These are phyloP conservation scores for Hermodice carunculata DNA, from an alignment of 2,888 invertebrate genomes.

Conservation along the genomic window DNA sequence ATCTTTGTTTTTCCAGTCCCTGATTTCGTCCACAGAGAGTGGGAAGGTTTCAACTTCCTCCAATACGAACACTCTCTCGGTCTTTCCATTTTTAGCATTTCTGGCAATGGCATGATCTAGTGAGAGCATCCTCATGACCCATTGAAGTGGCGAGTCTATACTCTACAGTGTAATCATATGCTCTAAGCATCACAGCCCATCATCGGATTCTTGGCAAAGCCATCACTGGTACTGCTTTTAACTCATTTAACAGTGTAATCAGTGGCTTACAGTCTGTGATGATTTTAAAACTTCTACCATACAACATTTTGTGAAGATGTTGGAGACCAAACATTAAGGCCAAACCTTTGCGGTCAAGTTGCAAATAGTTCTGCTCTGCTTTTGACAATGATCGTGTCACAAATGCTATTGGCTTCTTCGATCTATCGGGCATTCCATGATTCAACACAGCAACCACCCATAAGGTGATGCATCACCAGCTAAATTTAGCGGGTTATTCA, in stretches of 20 bases:
- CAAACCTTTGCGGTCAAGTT: slow-evolving; percentile 9
- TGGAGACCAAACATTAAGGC: slow-evolving; percentile 6
- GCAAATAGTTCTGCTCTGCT: slow-evolving; percentile 16
- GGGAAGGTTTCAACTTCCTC: neutral
- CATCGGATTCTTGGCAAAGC: neutral
- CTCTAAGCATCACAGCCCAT: neutral
- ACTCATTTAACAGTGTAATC: neutral
- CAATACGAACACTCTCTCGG: neutral
- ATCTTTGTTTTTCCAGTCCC: neutral
- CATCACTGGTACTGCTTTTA: slow-evolving; percentile 3
- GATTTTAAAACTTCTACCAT: slow-evolving; percentile 9
- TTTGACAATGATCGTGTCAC: neutral
- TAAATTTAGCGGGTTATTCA: neutral
- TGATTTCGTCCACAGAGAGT: neutral
- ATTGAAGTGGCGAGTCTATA: too few relatives aligned
- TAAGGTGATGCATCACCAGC: neutral
- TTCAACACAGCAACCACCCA: slow-evolving; percentile 8
- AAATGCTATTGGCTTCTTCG: slow-evolving; percentile 1
- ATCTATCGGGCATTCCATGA: neutral
- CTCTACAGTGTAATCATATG: neutral
- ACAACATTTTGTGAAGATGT: slow-evolving; percentile 2
- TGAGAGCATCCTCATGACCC: neutral
- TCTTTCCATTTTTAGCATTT: too few relatives aligned
- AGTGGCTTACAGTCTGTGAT: slow-evolving; percentile 7
- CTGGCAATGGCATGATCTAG: neutral